These are phyloP conservation scores for Acestrorhynchus altus DNA, from an alignment of 2,797 vertebrate genomes.

Conservation along the genomic window DNA sequence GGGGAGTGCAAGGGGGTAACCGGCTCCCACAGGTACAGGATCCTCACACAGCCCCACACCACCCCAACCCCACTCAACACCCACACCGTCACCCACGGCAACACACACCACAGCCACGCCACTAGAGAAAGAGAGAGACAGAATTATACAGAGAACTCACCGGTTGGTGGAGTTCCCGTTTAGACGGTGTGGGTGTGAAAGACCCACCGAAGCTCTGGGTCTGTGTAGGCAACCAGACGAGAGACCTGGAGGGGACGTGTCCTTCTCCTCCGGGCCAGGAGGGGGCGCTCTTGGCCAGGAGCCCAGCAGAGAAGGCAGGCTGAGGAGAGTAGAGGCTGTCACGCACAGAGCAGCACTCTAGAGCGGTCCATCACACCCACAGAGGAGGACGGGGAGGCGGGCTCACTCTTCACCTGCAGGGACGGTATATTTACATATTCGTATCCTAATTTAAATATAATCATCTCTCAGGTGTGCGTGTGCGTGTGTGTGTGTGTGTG, in stretches of 20 bases:
- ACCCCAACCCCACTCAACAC: constrained; percentile 92
- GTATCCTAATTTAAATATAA: no score
- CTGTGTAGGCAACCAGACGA: constrained; percentile 81
- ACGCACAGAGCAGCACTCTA: constrained; percentile 93
- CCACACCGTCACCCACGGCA: constrained; percentile 95
- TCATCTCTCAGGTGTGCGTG: no score
- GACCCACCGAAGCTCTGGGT: constrained; percentile 77
- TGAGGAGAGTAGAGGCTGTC: constrained; percentile 93
- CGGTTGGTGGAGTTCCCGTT: no score
- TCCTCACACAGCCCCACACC: constrained; percentile 92
- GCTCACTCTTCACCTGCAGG: constrained; percentile 92
- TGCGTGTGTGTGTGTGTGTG: not conserved
- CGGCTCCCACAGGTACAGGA: constrained; percentile 94
- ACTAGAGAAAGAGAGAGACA: constrained; percentile 53
- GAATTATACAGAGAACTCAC: not conserved
- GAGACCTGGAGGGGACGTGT: constrained; percentile 79
- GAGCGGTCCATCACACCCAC: constrained; percentile 97
- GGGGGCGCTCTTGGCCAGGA: constrained; percentile 65
- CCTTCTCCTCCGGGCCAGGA: constrained; percentile 50
- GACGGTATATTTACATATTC: no score
- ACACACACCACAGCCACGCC: constrained; percentile 91
- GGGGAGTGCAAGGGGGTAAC: constrained; percentile 92
- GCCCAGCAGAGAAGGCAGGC: constrained; percentile 91
- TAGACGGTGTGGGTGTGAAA: not conserved
- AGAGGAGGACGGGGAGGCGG: constrained; percentile 87